These are phyloP conservation scores for Ivindomyrus marchei DNA, from an alignment of 2,113 vertebrate species.

Conservation along the genomic window DNA sequence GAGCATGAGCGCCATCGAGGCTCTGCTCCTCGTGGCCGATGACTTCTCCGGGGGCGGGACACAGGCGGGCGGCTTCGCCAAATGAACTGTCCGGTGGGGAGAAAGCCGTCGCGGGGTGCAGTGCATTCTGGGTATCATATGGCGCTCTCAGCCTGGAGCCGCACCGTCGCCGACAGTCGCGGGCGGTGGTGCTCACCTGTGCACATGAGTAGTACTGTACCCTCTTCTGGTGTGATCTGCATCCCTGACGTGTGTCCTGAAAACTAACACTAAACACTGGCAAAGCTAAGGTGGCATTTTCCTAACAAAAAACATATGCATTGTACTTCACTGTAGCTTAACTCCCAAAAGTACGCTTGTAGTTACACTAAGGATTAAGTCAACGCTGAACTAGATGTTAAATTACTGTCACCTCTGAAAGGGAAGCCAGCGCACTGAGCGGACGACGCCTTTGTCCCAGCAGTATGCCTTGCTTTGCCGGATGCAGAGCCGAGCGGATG, in stretches of 20 bases:
- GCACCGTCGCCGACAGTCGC: constrained; percentile 17
- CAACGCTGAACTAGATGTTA: neutral
- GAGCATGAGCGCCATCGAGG: constrained; percentile 69
- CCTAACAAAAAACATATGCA: constrained; percentile 19
- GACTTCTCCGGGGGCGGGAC: constrained; percentile 65
- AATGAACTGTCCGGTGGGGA: constrained; percentile 41
- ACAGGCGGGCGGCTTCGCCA: constrained; percentile 56
- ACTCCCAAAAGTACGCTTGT: constrained; percentile 4
- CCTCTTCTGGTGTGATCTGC: neutral
- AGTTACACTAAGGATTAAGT: neutral
- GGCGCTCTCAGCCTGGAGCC: constrained; percentile 19
- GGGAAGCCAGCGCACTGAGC: constrained; percentile 29
- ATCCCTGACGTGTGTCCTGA: neutral
- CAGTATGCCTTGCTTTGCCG: constrained; percentile 9
- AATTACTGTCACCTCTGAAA: constrained; percentile 8
- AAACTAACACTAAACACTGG: neutral
- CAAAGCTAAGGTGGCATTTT: neutral
- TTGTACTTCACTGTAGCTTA: constrained; percentile 23
- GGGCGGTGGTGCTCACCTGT: neutral
- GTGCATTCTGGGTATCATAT: constrained; percentile 43
- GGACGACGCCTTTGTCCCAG: constrained; percentile 38
- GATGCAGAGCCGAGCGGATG: constrained; percentile 26
- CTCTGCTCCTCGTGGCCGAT: constrained; percentile 80
- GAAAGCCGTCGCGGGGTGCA: constrained; percentile 25
- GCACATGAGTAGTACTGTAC: neutral